A percentile compares a stretch with the other conserved stretches of the same genome.
Conservation (phyloP, 30 jellyfish, hydroid and myxozoan species). For the Rhopilema esculentum region DNA sequence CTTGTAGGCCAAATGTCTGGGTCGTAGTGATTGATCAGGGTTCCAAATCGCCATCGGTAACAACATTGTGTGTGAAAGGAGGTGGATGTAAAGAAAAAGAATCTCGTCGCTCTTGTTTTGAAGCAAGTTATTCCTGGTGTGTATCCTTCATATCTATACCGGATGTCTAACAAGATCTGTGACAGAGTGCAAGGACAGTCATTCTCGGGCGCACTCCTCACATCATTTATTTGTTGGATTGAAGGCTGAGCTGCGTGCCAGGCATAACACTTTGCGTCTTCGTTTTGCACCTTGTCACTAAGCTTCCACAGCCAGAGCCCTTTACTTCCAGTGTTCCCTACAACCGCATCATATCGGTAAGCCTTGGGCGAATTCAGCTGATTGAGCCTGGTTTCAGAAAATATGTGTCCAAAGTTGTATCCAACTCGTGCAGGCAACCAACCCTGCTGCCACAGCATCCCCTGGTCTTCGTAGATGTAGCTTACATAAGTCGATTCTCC, state of each 20-base stretch:
- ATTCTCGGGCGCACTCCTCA: not conserved
- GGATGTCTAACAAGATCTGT: conserved; percentile 18
- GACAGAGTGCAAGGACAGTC: conserved; percentile 32
- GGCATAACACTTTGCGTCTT: conserved; percentile 23
- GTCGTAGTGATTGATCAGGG: not conserved
- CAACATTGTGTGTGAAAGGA: conserved; percentile 5
- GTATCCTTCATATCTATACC: not conserved
- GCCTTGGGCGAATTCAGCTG: conserved; percentile 2
- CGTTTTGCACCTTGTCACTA: conserved; percentile 1
- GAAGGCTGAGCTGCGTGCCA: conserved; percentile 23
- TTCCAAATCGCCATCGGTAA: not conserved
- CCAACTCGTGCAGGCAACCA: conserved; percentile 19
- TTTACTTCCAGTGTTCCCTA: conserved; percentile 20
- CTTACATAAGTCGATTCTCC: conserved; percentile 25
- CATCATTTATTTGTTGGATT: not conserved
- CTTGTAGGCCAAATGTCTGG: not conserved
- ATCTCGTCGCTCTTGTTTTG: not conserved
- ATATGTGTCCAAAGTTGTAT: not conserved
- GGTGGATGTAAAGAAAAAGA: not conserved
- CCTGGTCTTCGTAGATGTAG: conserved; percentile 19
- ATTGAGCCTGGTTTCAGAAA: not conserved
- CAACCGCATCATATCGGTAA: conserved; percentile 16
- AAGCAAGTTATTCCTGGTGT: not conserved
- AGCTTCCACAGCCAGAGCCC: conserved; percentile 54
- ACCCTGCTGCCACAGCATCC: conserved; percentile 30